Base-by-base conservation (phyloP, 2,888 invertebrate species). In the Ferdinandea cuprea region DNA sequence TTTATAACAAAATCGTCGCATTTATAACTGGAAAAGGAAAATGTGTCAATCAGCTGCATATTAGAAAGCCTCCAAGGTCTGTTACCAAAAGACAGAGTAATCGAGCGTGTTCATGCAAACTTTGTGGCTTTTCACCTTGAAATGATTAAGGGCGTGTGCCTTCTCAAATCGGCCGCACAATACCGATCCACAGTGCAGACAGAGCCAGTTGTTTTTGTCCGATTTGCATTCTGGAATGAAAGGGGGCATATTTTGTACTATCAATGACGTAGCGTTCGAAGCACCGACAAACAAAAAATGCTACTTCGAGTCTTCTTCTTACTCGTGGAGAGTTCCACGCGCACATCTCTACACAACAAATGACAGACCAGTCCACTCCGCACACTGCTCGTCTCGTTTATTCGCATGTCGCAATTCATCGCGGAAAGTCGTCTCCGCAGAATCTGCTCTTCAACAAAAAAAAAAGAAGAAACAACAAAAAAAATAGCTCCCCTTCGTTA, bases 1-100 rank as follows among this genome's bases (percentile, higher is more conserved):
- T 95, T 95, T 86, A 93, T 93, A 63, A 95, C 93, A 92, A 94
- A 96, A 87, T 96, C 96, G 91, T 96, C 95, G 92, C 96, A 96
- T 89, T 92, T 92, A 89, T 96, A 96, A 90, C 95, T 95, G 91
- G 37, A 92, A 92, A 85, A 76, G 74, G 68, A 85, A 48, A 2
- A 28, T 8, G 28, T 2, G 1, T 1, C 4, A n/a, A 1, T 44
- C 9, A 6, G 9, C 1, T 8, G 9, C 2, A 30, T 3, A 13
- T n/a, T 19, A 8, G 15, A 11, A 5, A 1, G 8, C 11, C 5
- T 11, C 9, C 30, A n/a, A n/a, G n/a, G 6, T 1, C 35, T 54
- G 76, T 85, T 91, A 96, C 95, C 96, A 96, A 91, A 93, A 96
- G 86, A 95, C 94, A 59, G 95, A 94, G 87, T 93, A 93, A 87